phyloP scores from a whole-genome alignment of 1,140 invertebrate species.

The Triops longicaudatus region DNA sequence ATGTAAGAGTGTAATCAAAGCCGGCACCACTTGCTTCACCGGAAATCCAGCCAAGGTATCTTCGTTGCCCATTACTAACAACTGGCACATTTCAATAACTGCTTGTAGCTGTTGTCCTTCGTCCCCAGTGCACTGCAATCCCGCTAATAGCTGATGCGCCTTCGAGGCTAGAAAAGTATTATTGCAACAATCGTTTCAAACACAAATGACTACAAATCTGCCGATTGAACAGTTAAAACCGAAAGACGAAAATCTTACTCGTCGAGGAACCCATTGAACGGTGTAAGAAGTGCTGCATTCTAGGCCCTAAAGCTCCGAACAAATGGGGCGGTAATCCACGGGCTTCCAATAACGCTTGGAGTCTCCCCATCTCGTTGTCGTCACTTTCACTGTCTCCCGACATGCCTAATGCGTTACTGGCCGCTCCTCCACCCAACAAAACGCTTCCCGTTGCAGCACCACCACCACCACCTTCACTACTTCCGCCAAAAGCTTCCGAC shows the following conservation, averaged over 20 bases:
- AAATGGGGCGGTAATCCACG: conserved; percentile 86
- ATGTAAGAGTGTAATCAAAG: conserved; percentile 73
- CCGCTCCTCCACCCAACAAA: not conserved
- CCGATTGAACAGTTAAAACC: too few relatives aligned
- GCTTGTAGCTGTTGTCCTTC: conserved; percentile 95
- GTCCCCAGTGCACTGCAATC: conserved; percentile 85
- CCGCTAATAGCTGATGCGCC: conserved; percentile 74
- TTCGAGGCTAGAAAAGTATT: conserved; percentile 58
- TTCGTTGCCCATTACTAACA: conserved; percentile 98
- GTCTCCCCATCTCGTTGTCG: conserved; percentile 76
- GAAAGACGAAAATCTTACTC: not conserved
- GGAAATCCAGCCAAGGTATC: conserved; percentile 96
- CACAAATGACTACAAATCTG: not conserved
- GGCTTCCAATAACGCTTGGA: conserved; percentile 85
- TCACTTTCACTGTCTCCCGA: conserved; percentile 41
- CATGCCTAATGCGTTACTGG: not conserved
- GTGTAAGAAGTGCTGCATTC: conserved; percentile 95
- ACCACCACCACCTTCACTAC: not conserved
- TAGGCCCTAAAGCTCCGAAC: conserved; percentile 85
- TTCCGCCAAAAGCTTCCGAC: not conserved
- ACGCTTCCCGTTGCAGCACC: conserved; percentile 2
- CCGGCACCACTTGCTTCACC: conserved; percentile 93
- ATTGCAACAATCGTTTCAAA: not conserved
- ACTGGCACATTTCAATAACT: conserved; percentile 97
- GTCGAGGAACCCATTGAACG: conserved; percentile 64